Evolutionary conservation across 2,113 vertebrate genomes (phyloP), one percentile per base, ranked within the genome.

Genomic region (Rattus norvegicus): DNA sequence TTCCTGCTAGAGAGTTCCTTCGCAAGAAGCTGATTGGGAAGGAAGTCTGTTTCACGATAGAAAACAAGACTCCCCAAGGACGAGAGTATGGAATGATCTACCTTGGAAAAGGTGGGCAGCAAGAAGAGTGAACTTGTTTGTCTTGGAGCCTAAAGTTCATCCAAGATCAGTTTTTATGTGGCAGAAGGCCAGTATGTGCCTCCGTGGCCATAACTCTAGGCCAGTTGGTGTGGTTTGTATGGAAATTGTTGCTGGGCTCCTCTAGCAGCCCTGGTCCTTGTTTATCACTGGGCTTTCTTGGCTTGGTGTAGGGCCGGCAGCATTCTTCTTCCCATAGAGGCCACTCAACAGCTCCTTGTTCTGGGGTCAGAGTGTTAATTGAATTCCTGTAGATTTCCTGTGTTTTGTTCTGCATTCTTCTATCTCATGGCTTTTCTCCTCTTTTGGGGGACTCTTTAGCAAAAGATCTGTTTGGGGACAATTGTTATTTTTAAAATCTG

Each of bases 1-100:
- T 99, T 98, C 99, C 99, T 30, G 99, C 99, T 65, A 99, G 99
- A 9, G 99, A 99, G 91, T 99, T 99, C 96, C 98, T 99, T 96
- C 98, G 99, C 43, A 99, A 99, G 98, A 99, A 99, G 98, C 98
- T 99, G 87, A 99, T 99, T 20, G 99, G 99, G 59, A 99, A 99
- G 98, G 99, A 99, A 97, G 99, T 99, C 20, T 99, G 99, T 98
- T 99, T 99, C 96, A 99, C 99, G 0, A 99, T 99, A 97, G 99
- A 99, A 97, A 99, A 99, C 98, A 99, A 99, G 98, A 99, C 99
- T 2, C 97, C 98, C 0, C 98, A 99, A 96, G 99, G 99, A 90
- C 98, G 99, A 39, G 99, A 99, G 98, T 99, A 99, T 0, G 99
- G 99, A 80, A 99, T 99, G 98, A 99, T 99, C 17, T 99, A 99